Conservation (phyloP, 2,797 vertebrate genomes). For the Acipenser transmontanus region DNA sequence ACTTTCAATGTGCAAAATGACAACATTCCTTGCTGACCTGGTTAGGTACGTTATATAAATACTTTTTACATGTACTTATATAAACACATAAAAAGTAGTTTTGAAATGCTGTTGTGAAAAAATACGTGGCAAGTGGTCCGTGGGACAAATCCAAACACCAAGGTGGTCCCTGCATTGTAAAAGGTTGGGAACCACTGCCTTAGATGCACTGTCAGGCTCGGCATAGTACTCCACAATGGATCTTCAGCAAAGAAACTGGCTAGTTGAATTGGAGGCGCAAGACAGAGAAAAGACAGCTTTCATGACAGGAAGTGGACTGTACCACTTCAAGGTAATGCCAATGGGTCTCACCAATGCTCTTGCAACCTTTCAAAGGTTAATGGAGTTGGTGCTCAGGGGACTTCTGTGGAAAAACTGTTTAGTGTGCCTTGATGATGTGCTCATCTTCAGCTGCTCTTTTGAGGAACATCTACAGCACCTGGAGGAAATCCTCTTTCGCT, state of each 20-base stretch:
- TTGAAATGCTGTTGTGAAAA: too few species aligned
- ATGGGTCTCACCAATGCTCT: slow-evolving; percentile 23
- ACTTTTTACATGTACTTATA: too few species aligned
- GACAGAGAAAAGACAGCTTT: slow-evolving; percentile 5
- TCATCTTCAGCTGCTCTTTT: slow-evolving; percentile 18
- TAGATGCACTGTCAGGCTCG: slow-evolving; percentile 10
- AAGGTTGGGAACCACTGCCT: not conserved
- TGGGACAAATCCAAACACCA: too few species aligned
- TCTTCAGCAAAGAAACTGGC: slow-evolving; percentile 11
- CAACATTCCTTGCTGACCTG: too few species aligned
- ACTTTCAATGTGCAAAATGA: too few species aligned
- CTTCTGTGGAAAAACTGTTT: slow-evolving; percentile 22
- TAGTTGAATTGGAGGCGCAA: slow-evolving; percentile 5
- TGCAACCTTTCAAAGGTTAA: slow-evolving; percentile 18
- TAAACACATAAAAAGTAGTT: too few species aligned
- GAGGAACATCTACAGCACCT: slow-evolving; percentile 12
- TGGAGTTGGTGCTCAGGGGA: slow-evolving; percentile 17
- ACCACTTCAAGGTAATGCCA: slow-evolving; percentile 17
- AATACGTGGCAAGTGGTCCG: too few species aligned
- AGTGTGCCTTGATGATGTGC: slow-evolving; percentile 21
- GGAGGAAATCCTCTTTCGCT: too few species aligned
- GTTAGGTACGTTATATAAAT: too few species aligned
- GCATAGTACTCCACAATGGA: slow-evolving; percentile 15
- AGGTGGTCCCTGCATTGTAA: too few species aligned
- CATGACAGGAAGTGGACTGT: slow-evolving; percentile 3